Evolutionary conservation across 1,140 invertebrate species (phyloP).

Genomic region (Probaryconus sp.): DNA sequence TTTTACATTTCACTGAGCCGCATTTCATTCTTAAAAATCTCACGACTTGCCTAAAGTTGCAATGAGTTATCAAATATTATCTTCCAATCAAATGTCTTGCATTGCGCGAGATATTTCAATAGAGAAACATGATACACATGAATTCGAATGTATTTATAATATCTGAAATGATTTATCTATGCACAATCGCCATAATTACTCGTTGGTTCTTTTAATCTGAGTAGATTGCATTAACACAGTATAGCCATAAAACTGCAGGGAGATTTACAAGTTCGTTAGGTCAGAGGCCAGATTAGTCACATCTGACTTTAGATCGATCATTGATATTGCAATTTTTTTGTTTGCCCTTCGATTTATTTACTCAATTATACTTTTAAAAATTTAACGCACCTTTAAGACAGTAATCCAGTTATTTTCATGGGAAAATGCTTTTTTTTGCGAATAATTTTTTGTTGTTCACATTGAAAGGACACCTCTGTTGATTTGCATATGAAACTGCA

Average conservation of each 20-base stretch:
- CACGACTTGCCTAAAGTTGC: too few relatives aligned
- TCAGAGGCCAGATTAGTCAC: slow-evolving; percentile 39
- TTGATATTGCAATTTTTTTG: slow-evolving; percentile 3
- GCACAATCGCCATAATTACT: slow-evolving; percentile 30
- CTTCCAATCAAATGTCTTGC: too few relatives aligned
- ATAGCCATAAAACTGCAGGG: slow-evolving; percentile 19
- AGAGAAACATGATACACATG: slow-evolving; percentile 14
- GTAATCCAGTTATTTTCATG: too few relatives aligned
- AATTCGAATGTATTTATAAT: slow-evolving; percentile 20
- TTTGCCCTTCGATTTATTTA: not conserved
- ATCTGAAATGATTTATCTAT: slow-evolving; percentile 25
- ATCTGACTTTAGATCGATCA: slow-evolving; percentile 25
- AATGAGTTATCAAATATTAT: too few relatives aligned
- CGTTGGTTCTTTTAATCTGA: slow-evolving; percentile 5
- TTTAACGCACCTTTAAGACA: slow-evolving; percentile 7
- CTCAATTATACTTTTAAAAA: not conserved
- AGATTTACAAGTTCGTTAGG: slow-evolving; percentile 45
- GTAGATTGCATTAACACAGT: slow-evolving; percentile 12
- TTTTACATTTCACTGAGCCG: too few relatives aligned
- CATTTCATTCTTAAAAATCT: too few relatives aligned
- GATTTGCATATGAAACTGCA: too few relatives aligned
- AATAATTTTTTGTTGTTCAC: too few relatives aligned
- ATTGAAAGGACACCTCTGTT: too few relatives aligned
- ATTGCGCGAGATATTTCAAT: too few relatives aligned
- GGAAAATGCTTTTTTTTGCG: too few relatives aligned